These are phyloP conservation scores for Diadema setosum DNA, from an alignment of 35 echinoderm and acorn worm species.

Conservation along the genomic window DNA sequence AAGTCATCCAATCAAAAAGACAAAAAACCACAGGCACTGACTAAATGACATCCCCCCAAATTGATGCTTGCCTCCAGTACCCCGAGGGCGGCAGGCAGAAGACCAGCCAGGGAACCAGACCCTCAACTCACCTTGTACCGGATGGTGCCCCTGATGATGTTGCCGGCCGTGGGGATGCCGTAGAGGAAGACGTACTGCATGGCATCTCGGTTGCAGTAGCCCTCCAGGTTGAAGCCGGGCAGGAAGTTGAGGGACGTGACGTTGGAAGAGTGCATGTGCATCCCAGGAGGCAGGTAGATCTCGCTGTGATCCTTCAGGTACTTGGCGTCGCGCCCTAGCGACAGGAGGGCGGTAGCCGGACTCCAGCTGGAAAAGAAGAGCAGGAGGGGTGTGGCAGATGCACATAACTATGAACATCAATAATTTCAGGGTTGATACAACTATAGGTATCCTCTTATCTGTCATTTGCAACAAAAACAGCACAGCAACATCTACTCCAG, in stretches of 20 bases:
- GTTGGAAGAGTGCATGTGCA: constrained; percentile 63
- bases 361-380: constrained; percentile 68
- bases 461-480: too few relatives aligned
- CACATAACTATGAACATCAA: background rate
- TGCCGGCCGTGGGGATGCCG: constrained; percentile 78
- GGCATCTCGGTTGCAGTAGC: constrained; percentile 86
- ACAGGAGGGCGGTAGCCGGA: constrained; percentile 40
- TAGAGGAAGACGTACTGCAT: constrained; percentile 83
- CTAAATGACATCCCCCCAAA: too few relatives aligned
- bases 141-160: constrained; percentile 72
- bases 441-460: too few relatives aligned
- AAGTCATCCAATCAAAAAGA: too few relatives aligned
- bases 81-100: too few relatives aligned
- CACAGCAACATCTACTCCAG: too few relatives aligned
- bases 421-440: too few relatives aligned
- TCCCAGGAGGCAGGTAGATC: constrained; percentile 85
- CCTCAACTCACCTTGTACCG: constrained; percentile 99
- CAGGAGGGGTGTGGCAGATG: background rate
- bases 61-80: too few relatives aligned
- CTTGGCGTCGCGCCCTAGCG: constrained; percentile 77
- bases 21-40: too few relatives aligned
- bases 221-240: constrained; percentile 96
- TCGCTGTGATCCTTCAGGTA: constrained; percentile 71
- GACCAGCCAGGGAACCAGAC: too few relatives aligned
- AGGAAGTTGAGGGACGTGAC: constrained; percentile 72